Percentiles rank a stretch among this genome's conserved stretches.
Evolutionary conservation across 2,888 invertebrate genomes (phyloP).

Genomic region (Phyllotreta cruciferae): DNA sequence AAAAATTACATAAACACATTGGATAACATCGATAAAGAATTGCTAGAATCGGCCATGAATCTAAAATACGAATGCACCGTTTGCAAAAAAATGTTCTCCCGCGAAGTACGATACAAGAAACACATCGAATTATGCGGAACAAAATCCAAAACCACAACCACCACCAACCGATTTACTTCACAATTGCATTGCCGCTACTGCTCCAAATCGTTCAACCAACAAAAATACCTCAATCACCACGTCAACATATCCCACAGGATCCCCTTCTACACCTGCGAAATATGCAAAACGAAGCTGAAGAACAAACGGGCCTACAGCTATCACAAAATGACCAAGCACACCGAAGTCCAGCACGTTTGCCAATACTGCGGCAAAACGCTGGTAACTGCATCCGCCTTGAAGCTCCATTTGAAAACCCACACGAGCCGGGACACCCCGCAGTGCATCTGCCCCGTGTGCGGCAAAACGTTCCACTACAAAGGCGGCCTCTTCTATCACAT

Average conservation of each 20-base stretch:
- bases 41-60: constrained; percentile 18
- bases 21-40: constrained; percentile 9
- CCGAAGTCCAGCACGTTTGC: constrained; percentile 64
- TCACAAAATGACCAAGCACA: constrained; percentile 54
- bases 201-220: constrained; percentile 20
- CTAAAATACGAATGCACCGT: constrained; percentile 17
- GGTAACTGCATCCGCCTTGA: constrained; percentile 57
- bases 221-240: constrained; percentile 29
- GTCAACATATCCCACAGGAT: constrained; percentile 18
- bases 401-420: constrained; percentile 27
- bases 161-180: constrained; percentile 8
- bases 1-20: background rate
- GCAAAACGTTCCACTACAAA: constrained; percentile 83
- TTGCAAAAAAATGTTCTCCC: constrained; percentile 15
- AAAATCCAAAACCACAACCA: constrained; percentile 6
- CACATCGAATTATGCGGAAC: constrained; percentile 35
- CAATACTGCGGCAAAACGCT: constrained; percentile 73
- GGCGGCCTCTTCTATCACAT: constrained; percentile 59
- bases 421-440: constrained; percentile 66
- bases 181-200: constrained; percentile 23
- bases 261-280: constrained; percentile 15
- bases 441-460: constrained; percentile 80
- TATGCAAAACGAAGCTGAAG: constrained; percentile 39
- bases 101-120: constrained; percentile 16
- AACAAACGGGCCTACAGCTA: constrained; percentile 39